Percentiles rank a stretch among this genome's conserved stretches.
Conservation (phyloP, 2,113 vertebrate species). For the Cephalopholis sonnerati region DNA sequence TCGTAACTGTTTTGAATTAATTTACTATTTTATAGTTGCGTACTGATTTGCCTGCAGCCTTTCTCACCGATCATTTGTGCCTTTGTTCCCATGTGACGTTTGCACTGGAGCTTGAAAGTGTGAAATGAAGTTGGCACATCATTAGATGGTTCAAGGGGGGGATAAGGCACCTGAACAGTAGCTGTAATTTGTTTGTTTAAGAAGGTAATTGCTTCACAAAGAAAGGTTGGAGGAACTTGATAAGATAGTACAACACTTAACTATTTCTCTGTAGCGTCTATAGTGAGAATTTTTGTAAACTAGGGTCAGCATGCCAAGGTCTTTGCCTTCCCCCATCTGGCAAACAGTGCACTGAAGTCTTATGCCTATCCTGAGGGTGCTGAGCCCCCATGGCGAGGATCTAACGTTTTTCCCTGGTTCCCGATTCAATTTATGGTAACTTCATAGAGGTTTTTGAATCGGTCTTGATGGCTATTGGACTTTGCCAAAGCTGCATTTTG, state of each 20-base stretch:
- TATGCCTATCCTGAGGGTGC: neutral
- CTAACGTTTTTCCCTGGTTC: neutral
- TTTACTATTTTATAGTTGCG: conserved; percentile 10
- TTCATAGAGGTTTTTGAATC: neutral
- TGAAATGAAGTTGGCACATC: conserved; percentile 52
- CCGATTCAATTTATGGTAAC: neutral
- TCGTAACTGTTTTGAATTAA: neutral
- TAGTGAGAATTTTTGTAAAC: neutral
- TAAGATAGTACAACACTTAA: conserved; percentile 14
- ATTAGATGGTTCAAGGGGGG: conserved; percentile 46
- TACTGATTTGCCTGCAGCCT: conserved; percentile 15
- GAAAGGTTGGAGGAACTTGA: conserved; percentile 7
- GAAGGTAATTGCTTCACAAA: conserved; percentile 28
- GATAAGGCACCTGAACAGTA: conserved; percentile 32
- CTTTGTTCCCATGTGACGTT: conserved; percentile 48
- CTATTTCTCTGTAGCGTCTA: conserved; percentile 1
- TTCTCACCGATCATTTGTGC: neutral
- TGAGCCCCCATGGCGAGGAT: neutral
- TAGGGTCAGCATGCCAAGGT: neutral
- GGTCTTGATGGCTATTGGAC: neutral
- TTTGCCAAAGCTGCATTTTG: neutral
- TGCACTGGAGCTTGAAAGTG: conserved; percentile 45
- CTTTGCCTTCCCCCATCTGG: conserved; percentile 4
- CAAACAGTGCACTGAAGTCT: neutral
- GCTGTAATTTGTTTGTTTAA: conserved; percentile 47